Percentiles rank a stretch among this genome's conserved stretches.
These are phyloP conservation scores for Drosophila tanythrix DNA, from an alignment of 2,888 invertebrate genomes.

Conservation along the genomic window DNA sequence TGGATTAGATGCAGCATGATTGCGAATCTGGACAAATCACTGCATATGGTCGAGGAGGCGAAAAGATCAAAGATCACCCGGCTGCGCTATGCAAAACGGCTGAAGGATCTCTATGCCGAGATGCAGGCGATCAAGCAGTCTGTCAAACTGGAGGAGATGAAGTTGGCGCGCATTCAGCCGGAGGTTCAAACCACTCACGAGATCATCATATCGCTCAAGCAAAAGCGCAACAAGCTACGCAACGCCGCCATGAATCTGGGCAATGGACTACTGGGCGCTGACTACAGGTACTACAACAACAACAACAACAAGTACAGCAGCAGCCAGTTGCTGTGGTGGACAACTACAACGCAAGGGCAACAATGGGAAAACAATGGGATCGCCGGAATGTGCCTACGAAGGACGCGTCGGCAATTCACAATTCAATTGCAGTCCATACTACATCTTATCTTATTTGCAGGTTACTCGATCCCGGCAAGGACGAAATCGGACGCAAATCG, in stretches of 20 bases:
- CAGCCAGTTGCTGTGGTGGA: constrained; percentile 25
- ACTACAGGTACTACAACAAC: constrained; percentile 72
- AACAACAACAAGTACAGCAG: constrained; percentile 28
- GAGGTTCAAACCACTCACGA: constrained; percentile 80
- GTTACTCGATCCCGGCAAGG: constrained; percentile 76
- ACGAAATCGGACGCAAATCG: constrained; percentile 74
- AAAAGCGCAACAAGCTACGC: constrained; percentile 76
- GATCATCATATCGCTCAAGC: constrained; percentile 77
- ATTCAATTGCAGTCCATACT: constrained; percentile 18
- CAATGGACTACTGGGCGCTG: constrained; percentile 71
- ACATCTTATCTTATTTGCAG: constrained; percentile 64
- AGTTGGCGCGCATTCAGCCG: constrained; percentile 80
- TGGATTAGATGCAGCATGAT: constrained; percentile 75
- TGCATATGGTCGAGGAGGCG: constrained; percentile 80
- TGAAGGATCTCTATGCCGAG: constrained; percentile 77
- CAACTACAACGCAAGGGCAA: constrained; percentile 39
- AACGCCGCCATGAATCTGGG: constrained; percentile 79
- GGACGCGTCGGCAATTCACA: constrained; percentile 26
- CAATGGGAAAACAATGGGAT: constrained; percentile 34
- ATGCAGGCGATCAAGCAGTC: constrained; percentile 71
- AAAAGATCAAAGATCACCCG: constrained; percentile 78
- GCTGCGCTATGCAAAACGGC: constrained; percentile 73
- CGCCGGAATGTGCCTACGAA: constrained; percentile 43
- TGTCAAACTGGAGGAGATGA: constrained; percentile 75
- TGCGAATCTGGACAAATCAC: constrained; percentile 79